Base-by-base conservation (phyloP, 2,888 invertebrate species). In the Peribatodes rhomboidaria region DNA sequence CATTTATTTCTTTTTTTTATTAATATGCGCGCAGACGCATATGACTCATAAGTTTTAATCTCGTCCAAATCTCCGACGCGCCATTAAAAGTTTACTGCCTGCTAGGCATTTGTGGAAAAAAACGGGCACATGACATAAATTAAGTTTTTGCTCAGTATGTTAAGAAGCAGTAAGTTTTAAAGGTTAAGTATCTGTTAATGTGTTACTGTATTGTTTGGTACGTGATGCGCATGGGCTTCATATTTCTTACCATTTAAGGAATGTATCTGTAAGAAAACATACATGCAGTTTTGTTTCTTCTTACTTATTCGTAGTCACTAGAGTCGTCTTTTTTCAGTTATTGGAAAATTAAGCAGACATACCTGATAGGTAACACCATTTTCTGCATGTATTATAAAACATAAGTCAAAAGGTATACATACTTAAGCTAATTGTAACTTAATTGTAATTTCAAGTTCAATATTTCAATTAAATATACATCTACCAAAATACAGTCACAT, bases 31-130 rank as follows among this genome's bases (percentile, higher is more conserved):
- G 58, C 69, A 56, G 56, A 70, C 67, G 57, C 65, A 69, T 60
- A 60, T 75, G 74, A 74, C 65, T 76, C 76, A 72, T 67, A 67
- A 61, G 61, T 67, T 70, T 68, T 72, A 68, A 74, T 72, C 70
- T 74, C 61, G 54, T 64, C 64, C 69, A 72, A 71, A 74, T 76
- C 73, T 72, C 60, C 41, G 61, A 49, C 47, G 58, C 57, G 63
- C 69, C 70, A 69, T 74, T 72, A 71, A 62, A 69, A 66, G 67
- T 70, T 72, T 70, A 72, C 58, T 74, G 71, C 70, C 68, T 67
- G 63, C 69, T 70, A 70, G 68, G 67, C 68, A 71, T 67, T 70
- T 68, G 56, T 60, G 55, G 64, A 67, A 73, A 72, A n/a, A 69
- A 73, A 68, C 68, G 49, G 70, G 68, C 68, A 63, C 68, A 65